Evolutionary conservation across 1,140 invertebrate genomes (phyloP).

Genomic region (Drosophila jambulina): DNA sequence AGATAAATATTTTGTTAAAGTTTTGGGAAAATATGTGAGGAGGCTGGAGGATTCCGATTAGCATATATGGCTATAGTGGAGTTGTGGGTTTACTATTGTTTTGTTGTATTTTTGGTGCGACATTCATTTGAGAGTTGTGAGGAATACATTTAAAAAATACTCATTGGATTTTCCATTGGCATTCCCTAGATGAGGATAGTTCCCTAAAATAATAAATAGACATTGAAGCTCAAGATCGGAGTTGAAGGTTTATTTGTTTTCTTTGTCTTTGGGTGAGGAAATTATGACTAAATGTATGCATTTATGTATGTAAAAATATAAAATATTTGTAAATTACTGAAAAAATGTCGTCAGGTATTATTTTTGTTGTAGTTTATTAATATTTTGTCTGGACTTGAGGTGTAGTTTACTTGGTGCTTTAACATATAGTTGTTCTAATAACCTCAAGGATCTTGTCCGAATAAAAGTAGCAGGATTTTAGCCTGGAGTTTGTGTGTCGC

Average conservation of each 20-base stretch:
- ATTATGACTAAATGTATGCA: too few species aligned
- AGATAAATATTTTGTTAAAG: slow-evolving; percentile 57
- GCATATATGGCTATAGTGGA: slow-evolving; percentile 36
- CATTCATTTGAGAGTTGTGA: slow-evolving; percentile 31
- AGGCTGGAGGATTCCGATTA: slow-evolving; percentile 47
- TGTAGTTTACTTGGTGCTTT: not conserved
- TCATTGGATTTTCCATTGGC: not conserved
- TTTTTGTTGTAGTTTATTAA: not conserved
- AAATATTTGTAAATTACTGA: too few species aligned
- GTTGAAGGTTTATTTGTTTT: not conserved
- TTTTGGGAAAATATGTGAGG: slow-evolving; percentile 42
- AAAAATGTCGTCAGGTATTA: not conserved
- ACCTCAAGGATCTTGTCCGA: not conserved
- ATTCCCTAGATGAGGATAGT: slow-evolving; percentile 8
- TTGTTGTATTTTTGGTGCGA: slow-evolving; percentile 20
- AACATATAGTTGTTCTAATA: not conserved
- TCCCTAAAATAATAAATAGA: slow-evolving; percentile 24
- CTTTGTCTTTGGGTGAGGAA: not conserved
- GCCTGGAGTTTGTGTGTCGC: not conserved
- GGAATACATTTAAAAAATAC: slow-evolving; percentile 28
- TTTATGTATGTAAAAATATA: not conserved
- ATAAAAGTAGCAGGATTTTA: not conserved
- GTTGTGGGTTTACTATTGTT: slow-evolving; percentile 11
- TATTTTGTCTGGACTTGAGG: not conserved
- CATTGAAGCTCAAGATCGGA: slow-evolving; percentile 13